Percentiles rank a stretch among this genome's conserved stretches.
These are phyloP conservation scores for Nothobranchius kuhntae DNA, from an alignment of 2,113 vertebrate species.

Conservation along the genomic window DNA sequence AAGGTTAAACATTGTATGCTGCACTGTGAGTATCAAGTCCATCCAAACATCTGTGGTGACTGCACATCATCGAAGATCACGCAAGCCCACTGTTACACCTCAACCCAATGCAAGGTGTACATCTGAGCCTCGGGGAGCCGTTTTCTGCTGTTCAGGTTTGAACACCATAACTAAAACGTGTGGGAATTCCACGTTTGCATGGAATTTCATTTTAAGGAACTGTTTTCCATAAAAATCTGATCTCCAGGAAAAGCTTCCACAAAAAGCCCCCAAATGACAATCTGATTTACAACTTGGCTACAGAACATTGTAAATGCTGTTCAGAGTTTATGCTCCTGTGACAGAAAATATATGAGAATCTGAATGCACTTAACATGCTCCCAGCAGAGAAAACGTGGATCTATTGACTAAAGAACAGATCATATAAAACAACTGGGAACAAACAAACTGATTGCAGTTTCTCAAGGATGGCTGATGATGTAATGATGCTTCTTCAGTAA, in stretches of 20 bases:
- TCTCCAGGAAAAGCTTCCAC: slow-evolving; percentile 28
- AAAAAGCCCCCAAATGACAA: slow-evolving; percentile 22
- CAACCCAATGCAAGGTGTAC: background rate
- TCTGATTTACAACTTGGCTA: slow-evolving; percentile 52
- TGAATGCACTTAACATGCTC: slow-evolving; percentile 33
- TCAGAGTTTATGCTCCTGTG: slow-evolving; percentile 39
- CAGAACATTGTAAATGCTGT: slow-evolving; percentile 26
- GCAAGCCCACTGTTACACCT: background rate
- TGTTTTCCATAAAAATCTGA: slow-evolving; percentile 52
- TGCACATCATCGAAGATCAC: background rate
- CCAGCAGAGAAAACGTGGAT: background rate
- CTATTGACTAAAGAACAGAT: slow-evolving; percentile 8
- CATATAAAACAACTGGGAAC: background rate
- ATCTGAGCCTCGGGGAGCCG: slow-evolving; percentile 9
- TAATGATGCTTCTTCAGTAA: background rate
- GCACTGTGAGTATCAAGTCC: no score
- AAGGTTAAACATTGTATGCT: background rate
- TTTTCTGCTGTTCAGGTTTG: slow-evolving; percentile 18
- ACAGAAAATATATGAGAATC: slow-evolving; percentile 34
- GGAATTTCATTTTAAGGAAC: slow-evolving; percentile 50
- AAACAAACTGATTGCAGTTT: background rate
- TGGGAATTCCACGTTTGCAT: slow-evolving; percentile 47
- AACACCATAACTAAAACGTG: slow-evolving; percentile 31
- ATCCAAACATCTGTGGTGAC: background rate
- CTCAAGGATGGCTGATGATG: background rate